phyloP scores from a whole-genome alignment of 2,113 vertebrate species.

The Tragelaphus strepsiceros region DNA sequence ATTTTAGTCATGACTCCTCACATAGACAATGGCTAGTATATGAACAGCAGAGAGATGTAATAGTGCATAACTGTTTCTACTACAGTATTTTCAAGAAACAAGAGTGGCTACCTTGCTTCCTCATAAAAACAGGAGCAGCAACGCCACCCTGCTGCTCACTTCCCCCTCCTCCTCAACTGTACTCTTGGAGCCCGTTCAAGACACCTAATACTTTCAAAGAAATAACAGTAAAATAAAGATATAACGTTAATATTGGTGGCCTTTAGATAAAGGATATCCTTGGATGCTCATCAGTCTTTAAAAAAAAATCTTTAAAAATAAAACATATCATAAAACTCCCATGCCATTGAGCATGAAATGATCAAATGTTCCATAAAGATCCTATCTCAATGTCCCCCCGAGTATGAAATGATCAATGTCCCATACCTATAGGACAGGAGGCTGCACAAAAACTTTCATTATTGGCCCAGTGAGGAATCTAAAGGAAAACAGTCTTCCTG shows the following conservation, averaged over 20 bases:
- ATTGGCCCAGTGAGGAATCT: background rate
- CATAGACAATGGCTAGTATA: background rate
- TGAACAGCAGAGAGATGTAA: background rate
- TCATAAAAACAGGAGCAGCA: background rate
- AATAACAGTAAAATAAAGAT: background rate
- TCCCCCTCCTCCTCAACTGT: background rate
- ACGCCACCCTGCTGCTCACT: background rate
- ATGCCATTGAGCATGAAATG: background rate
- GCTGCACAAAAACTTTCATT: background rate
- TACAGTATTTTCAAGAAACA: background rate
- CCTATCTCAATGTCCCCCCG: background rate
- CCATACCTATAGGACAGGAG: background rate
- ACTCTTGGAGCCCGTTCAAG: background rate
- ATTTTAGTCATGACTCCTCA: background rate
- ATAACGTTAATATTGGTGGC: background rate
- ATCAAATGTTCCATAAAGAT: background rate
- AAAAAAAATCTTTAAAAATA: background rate
- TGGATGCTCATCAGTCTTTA: background rate
- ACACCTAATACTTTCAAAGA: background rate
- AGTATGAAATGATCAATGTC: background rate
- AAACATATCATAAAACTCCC: background rate
- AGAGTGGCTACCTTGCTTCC: background rate
- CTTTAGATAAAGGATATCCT: background rate
- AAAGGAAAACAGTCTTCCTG: background rate
- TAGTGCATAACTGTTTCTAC: background rate